These are phyloP conservation scores for Sandelia bainsii DNA, from an alignment of 2,797 vertebrate species.

Conservation along the genomic window DNA sequence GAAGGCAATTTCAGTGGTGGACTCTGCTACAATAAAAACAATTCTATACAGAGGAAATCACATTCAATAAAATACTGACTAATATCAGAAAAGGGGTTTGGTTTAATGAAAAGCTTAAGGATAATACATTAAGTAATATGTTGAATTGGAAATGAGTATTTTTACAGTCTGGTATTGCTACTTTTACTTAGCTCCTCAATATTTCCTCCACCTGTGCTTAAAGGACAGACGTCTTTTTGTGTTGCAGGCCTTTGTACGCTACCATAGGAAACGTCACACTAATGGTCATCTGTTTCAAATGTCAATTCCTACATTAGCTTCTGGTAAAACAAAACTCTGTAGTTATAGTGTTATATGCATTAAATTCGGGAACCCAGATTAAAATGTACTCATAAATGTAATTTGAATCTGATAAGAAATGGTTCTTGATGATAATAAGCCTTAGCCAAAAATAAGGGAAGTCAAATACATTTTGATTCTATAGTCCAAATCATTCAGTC, in stretches of 20 bases:
- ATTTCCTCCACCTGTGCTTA: background rate
- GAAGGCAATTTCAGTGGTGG: too few species aligned
- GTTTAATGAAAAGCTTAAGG: background rate
- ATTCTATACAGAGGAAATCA: too few species aligned
- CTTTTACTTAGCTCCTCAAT: background rate
- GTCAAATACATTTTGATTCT: conserved; percentile 77
- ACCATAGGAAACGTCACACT: conserved; percentile 2
- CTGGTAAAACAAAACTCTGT: conserved; percentile 31
- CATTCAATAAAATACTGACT: too few species aligned
- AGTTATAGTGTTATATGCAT: conserved; percentile 37
- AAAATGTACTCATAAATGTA: conserved; percentile 64
- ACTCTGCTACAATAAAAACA: too few species aligned
- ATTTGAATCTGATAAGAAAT: conserved; percentile 60
- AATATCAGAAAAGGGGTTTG: background rate
- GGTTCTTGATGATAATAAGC: conserved; percentile 61
- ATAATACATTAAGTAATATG: background rate
- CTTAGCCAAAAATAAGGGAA: conserved; percentile 73
- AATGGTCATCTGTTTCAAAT: conserved; percentile 15
- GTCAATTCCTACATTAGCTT: conserved; percentile 11
- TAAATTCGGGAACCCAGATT: conserved; percentile 50
- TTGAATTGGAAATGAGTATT: background rate
- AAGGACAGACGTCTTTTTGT: background rate
- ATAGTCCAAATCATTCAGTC: conserved; percentile 77
- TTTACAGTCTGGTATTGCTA: background rate
- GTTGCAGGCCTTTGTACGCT: background rate